Conservation (phyloP, 2,113 vertebrate species). For the Pelvicachromis taeniatus region DNA sequence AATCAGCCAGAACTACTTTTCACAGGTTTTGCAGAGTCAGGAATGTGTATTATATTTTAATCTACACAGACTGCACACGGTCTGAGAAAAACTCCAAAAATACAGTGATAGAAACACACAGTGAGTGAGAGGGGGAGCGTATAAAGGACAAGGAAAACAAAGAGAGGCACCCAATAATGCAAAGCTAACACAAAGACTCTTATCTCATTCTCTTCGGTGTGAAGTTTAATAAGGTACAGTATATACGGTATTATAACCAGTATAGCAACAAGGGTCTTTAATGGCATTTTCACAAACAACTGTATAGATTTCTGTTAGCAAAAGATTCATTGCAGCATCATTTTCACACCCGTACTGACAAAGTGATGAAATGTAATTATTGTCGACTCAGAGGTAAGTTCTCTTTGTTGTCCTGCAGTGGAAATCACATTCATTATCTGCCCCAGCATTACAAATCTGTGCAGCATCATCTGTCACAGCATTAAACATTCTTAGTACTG, state of each 20-base stretch:
- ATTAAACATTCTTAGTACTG: neutral
- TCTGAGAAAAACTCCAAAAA: constrained; percentile 17
- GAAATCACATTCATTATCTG: neutral
- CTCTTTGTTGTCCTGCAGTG: neutral
- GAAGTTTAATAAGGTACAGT: neutral
- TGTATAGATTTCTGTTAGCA: neutral
- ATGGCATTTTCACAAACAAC: neutral
- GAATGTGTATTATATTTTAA: constrained; percentile 8
- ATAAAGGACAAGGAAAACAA: neutral
- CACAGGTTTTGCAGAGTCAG: constrained; percentile 40
- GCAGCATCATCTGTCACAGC: neutral
- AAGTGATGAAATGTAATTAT: neutral
- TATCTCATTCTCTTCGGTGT: neutral
- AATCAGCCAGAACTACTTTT: constrained; percentile 52
- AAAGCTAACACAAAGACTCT: neutral
- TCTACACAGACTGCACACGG: neutral
- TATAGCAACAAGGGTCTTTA: neutral
- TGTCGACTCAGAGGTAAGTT: neutral
- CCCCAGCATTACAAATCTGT: neutral
- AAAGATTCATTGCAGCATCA: neutral
- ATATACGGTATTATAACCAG: neutral
- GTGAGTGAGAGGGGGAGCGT: neutral
- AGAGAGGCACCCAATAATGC: neutral
- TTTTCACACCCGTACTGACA: neutral
- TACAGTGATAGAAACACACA: neutral